These are phyloP conservation scores for Nasonia giraulti DNA, from an alignment of 1,140 invertebrate species.

Conservation along the genomic window DNA sequence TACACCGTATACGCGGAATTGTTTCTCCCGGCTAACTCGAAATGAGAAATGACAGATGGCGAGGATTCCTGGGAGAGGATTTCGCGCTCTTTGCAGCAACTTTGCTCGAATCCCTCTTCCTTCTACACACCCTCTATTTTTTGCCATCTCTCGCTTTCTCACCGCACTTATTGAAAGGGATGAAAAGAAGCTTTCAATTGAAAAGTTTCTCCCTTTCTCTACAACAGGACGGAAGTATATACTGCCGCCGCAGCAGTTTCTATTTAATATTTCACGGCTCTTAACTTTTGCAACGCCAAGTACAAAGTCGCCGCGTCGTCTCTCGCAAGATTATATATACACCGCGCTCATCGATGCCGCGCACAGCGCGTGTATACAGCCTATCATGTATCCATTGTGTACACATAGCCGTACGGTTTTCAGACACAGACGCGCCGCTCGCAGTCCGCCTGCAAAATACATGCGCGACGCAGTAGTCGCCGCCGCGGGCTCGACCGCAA, in stretches of 20 bases:
- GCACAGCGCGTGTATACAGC: too few species aligned
- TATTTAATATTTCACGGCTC: slow-evolving; percentile 1
- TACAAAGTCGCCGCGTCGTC: too few species aligned
- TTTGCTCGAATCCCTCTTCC: slow-evolving; percentile 9
- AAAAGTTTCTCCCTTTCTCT: slow-evolving; percentile 27
- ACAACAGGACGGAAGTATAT: background rate
- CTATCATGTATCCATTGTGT: too few species aligned
- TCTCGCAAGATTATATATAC: too few species aligned
- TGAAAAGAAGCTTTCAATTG: slow-evolving; percentile 29
- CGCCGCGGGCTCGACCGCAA: too few species aligned
- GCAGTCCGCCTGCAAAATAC: slow-evolving; percentile 7
- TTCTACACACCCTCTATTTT: background rate
- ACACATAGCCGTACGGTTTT: too few species aligned
- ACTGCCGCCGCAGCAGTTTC: background rate
- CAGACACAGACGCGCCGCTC: too few species aligned
- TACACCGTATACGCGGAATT: background rate
- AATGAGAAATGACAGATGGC: slow-evolving; percentile 44
- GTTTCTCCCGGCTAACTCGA: background rate
- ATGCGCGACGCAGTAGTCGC: background rate
- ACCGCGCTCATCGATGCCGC: too few species aligned
- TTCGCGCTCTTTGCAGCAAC: background rate
- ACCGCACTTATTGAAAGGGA: slow-evolving; percentile 5
- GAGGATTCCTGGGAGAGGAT: slow-evolving; percentile 15
- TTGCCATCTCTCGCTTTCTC: background rate
- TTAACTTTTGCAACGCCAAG: background rate